A percentile compares a stretch with the other conserved stretches of the same genome.
Conservation (phyloP, 1,140 invertebrate genomes). For the Tetragnatha versicolor region DNA sequence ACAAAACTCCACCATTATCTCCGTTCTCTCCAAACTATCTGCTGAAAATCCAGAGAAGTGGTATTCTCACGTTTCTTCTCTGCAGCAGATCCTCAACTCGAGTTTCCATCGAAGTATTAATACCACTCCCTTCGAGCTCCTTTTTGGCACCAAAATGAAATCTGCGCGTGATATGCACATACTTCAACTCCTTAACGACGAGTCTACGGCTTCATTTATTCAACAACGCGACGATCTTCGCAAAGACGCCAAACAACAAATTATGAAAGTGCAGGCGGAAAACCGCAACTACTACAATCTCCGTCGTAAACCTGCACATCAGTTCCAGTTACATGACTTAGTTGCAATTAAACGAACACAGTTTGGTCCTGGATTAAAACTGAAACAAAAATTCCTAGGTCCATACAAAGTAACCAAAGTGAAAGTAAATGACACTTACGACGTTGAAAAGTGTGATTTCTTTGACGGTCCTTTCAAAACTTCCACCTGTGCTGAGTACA, state of each 20-base stretch:
- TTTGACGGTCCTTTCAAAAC: neutral
- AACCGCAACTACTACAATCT: neutral
- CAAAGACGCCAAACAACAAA: neutral
- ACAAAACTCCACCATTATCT: neutral
- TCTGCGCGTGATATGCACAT: neutral
- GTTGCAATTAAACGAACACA: neutral
- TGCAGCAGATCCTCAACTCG: neutral
- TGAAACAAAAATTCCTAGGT: neutral
- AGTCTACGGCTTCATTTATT: neutral
- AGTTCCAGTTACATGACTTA: neutral
- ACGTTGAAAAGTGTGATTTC: neutral
- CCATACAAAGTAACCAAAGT: neutral
- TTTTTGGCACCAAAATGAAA: neutral
- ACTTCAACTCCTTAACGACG: neutral
- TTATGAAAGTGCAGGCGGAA: neutral
- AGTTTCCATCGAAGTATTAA: neutral
- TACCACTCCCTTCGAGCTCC: neutral
- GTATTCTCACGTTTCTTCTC: no score
- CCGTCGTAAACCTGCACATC: neutral
- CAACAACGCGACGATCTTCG: neutral
- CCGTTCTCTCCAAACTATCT: neutral
- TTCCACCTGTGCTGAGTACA: neutral
- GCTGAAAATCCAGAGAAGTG: neutral
- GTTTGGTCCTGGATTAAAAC: neutral
- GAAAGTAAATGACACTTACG: neutral